Conservation (phyloP, 2,113 vertebrate species). For the Ramphastos sulfuratus region DNA sequence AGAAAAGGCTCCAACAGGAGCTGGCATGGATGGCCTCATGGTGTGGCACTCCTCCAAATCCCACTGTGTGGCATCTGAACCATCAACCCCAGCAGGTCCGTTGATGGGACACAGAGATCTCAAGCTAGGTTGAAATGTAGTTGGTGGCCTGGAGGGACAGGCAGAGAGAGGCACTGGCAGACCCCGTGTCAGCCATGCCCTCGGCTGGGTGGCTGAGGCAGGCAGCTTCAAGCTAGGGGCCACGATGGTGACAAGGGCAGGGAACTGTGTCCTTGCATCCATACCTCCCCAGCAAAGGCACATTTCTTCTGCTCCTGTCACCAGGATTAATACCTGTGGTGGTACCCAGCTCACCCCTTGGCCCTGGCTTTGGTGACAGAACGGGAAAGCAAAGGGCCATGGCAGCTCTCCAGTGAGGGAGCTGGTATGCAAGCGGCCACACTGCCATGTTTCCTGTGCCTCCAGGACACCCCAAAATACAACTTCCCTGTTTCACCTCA, state of each 20-base stretch:
- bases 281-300: background rate
- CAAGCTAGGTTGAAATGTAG: accelerated
- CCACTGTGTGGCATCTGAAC: background rate
- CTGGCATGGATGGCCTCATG: background rate
- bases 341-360: background rate
- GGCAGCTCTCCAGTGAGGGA: background rate
- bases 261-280: accelerated
- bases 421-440: background rate
- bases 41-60: background rate
- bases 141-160: background rate
- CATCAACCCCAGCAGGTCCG: accelerated
- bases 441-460: background rate
- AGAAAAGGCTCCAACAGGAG: constrained; percentile 37
- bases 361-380: background rate
- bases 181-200: background rate
- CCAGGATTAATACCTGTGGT: accelerated
- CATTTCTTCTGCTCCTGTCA: background rate
- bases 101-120: accelerated
- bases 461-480: constrained; percentile 2
- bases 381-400: background rate
- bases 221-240: accelerated
- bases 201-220: accelerated
- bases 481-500: background rate
- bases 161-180: background rate
- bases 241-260: background rate